phyloP scores from a whole-genome alignment of 2,113 vertebrate genomes.

The Ochotona curzoniae region DNA sequence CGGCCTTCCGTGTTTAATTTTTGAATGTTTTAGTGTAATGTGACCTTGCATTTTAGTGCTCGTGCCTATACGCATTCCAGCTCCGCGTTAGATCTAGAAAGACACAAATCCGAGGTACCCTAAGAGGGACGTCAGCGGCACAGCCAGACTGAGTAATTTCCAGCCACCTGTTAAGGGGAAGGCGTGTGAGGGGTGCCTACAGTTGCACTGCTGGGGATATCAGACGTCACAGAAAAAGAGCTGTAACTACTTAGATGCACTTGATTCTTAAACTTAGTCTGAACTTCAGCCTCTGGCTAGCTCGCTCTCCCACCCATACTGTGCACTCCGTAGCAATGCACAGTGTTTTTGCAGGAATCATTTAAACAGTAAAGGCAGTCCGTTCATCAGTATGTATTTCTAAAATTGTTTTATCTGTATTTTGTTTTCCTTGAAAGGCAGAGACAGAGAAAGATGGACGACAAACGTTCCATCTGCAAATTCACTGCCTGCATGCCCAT shows the following conservation, averaged over 20 bases:
- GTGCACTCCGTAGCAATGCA: background rate
- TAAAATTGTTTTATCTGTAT: no score
- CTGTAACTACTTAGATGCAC: background rate
- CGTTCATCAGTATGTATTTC: background rate
- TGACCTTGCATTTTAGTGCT: background rate
- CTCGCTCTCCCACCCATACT: background rate
- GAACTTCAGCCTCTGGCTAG: background rate
- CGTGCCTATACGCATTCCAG: background rate
- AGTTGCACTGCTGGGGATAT: background rate
- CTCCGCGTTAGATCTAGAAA: constrained; percentile 13
- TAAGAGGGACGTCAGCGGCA: no score
- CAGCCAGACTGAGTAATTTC: background rate
- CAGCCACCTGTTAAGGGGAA: background rate
- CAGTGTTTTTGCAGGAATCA: constrained; percentile 34
- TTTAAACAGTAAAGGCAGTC: background rate
- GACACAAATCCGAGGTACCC: no score
- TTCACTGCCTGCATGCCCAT: no score
- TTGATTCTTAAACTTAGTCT: constrained; percentile 32
- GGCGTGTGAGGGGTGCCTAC: background rate
- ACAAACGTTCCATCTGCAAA: no score
- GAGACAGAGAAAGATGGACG: no score
- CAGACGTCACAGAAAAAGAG: constrained; percentile 16
- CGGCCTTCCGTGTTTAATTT: background rate
- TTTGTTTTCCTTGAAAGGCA: no score
- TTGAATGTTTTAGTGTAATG: background rate